Evolutionary conservation across 1,140 invertebrate species (phyloP).

Genomic region (Anastrepha ludens): DNA sequence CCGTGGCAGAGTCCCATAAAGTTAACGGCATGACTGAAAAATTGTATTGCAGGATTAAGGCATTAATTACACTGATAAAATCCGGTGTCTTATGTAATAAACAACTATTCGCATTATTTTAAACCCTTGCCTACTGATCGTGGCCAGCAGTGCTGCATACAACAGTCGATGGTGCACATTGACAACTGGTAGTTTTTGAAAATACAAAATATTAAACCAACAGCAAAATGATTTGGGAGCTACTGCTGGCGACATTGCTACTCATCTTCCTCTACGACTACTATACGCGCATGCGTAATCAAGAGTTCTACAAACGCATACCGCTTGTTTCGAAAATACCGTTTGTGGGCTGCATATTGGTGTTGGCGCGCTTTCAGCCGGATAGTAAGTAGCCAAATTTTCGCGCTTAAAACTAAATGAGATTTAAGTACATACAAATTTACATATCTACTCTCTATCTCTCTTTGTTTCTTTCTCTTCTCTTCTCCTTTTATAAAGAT

Average conservation of each 20-base stretch:
- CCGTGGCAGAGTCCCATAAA: too few species aligned
- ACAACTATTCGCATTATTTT: neutral
- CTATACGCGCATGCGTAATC: neutral
- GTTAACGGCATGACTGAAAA: too few species aligned
- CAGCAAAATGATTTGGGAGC: conserved; percentile 18
- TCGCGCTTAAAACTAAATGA: neutral
- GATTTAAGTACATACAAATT: neutral
- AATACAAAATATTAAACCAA: neutral
- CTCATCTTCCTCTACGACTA: neutral
- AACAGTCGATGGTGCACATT: neutral
- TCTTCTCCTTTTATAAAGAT: conserved; percentile 1
- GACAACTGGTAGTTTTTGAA: neutral
- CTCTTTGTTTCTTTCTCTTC: neutral
- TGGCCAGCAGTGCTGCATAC: neutral
- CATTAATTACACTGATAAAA: neutral
- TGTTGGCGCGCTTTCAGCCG: conserved; percentile 67
- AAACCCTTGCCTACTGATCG: neutral
- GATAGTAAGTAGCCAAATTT: conserved; percentile 62
- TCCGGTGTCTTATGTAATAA: too few species aligned
- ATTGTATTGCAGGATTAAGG: too few species aligned
- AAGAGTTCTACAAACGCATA: conserved; percentile 41
- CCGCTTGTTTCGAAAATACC: conserved; percentile 65
- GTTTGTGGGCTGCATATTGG: conserved; percentile 62
- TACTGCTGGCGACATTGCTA: neutral
- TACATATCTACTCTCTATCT: neutral